Percentiles rank a stretch among this genome's conserved stretches.
Evolutionary conservation across 1,140 invertebrate genomes (phyloP).

Genomic region (Ruditapes philippinarum): DNA sequence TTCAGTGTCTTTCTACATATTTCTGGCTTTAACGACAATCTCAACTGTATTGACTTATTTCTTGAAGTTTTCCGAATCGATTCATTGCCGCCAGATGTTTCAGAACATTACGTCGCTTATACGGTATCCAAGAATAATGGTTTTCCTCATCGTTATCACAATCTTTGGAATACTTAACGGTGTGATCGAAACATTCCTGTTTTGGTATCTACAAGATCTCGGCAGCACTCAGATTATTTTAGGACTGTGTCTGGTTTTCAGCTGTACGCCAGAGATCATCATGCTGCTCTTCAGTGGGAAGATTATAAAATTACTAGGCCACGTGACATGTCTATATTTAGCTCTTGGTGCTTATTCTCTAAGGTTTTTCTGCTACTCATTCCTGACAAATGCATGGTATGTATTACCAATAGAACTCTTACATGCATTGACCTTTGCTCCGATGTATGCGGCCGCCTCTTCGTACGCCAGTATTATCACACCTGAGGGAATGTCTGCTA

Average conservation of each 20-base stretch:
- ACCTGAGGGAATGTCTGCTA: slow-evolving; percentile 94
- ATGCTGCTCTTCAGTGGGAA: slow-evolving; percentile 92
- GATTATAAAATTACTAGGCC: slow-evolving; percentile 94
- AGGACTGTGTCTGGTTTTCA: slow-evolving; percentile 92
- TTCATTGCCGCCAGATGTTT: slow-evolving; percentile 73
- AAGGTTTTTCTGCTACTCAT: slow-evolving; percentile 94
- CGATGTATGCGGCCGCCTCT: slow-evolving; percentile 96
- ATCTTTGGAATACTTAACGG: slow-evolving; percentile 94
- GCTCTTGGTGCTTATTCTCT: slow-evolving; percentile 92
- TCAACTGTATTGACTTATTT: slow-evolving; percentile 71
- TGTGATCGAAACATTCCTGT: slow-evolving; percentile 95
- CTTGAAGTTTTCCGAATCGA: slow-evolving; percentile 70
- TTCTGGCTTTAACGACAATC: slow-evolving; percentile 69
- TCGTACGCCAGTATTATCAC: slow-evolving; percentile 95
- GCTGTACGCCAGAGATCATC: slow-evolving; percentile 95
- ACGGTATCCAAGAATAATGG: slow-evolving; percentile 51
- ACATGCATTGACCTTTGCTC: slow-evolving; percentile 95
- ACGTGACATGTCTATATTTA: slow-evolving; percentile 93
- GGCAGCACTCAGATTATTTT: slow-evolving; percentile 92
- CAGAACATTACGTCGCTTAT: slow-evolving; percentile 72
- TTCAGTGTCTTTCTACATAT: slow-evolving; percentile 79
- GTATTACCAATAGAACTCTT: slow-evolving; percentile 94
- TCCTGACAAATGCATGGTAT: slow-evolving; percentile 91
- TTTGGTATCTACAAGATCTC: slow-evolving; percentile 93
- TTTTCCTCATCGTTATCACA: slow-evolving; percentile 92